phyloP scores from a whole-genome alignment of 2,797 vertebrate genomes.

The Hybognathus amarus region DNA sequence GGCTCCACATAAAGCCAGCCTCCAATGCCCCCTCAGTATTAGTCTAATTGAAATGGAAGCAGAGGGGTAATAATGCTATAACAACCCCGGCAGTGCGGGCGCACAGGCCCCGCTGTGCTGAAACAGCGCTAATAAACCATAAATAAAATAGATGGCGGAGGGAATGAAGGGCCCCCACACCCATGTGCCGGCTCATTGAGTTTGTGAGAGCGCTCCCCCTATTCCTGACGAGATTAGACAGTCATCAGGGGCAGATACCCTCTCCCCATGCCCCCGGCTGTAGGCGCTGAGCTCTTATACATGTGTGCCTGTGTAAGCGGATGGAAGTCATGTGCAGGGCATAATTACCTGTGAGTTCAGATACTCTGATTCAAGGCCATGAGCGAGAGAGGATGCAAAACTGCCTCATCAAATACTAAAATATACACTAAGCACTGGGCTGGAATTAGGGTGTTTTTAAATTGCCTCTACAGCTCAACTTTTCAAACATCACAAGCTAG shows the following conservation, averaged over 20 bases:
- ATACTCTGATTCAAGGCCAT: conserved; percentile 23
- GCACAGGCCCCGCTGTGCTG: conserved; percentile 57
- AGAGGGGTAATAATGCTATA: conserved; percentile 68
- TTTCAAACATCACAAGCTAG: background rate
- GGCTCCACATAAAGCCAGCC: conserved; percentile 55
- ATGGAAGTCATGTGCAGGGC: background rate
- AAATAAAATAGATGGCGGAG: conserved; percentile 67
- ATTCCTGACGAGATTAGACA: conserved; percentile 62
- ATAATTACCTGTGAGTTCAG: conserved; percentile 31
- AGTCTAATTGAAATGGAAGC: conserved; percentile 75
- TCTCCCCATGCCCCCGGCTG: conserved; percentile 40
- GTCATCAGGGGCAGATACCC: conserved; percentile 56
- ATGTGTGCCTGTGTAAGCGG: background rate
- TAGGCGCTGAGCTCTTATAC: conserved; percentile 24
- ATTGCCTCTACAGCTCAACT: background rate
- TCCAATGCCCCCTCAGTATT: conserved; percentile 59
- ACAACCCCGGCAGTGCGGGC: conserved; percentile 63
- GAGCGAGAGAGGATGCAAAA: conserved; percentile 3
- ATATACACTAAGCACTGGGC: background rate
- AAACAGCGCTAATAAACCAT: conserved; percentile 70
- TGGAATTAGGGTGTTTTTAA: conserved; percentile 28
- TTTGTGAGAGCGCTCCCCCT: conserved; percentile 58
- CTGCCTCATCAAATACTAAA: conserved; percentile 28
- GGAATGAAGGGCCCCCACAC: conserved; percentile 47
- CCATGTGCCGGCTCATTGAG: conserved; percentile 69